Evolutionary conservation across 2,113 vertebrate species (phyloP).

Genomic region (Hydropotes inermis): DNA sequence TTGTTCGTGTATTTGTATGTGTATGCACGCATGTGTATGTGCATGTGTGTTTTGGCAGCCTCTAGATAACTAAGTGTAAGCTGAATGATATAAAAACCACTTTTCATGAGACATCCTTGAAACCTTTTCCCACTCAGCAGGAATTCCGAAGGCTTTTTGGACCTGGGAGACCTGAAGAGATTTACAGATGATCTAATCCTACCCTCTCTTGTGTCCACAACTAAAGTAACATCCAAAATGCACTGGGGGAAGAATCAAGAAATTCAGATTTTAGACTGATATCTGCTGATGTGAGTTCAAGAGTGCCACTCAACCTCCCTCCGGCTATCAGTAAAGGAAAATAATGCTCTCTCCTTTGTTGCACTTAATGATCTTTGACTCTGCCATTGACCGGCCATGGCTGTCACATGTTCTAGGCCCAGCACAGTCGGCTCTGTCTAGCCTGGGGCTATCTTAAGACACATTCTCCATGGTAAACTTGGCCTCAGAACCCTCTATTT

Average conservation of each 20-base stretch:
- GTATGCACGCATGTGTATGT: accelerated
- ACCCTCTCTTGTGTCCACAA: neutral
- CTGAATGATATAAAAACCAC: neutral
- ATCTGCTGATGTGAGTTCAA: neutral
- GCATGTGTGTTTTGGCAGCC: neutral
- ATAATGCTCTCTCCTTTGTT: neutral
- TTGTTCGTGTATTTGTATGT: neutral
- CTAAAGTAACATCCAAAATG: neutral
- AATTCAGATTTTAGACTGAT: neutral
- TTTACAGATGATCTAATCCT: neutral
- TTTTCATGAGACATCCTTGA: neutral
- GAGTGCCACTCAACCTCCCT: neutral
- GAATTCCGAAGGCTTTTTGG: neutral
- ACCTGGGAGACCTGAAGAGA: neutral
- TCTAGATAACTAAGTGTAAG: neutral
- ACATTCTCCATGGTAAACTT: neutral
- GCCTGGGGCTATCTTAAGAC: neutral
- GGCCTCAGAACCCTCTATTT: neutral
- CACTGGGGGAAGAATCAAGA: neutral
- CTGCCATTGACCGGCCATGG: neutral
- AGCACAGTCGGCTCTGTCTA: neutral
- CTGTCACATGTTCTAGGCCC: neutral
- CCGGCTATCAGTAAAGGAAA: neutral
- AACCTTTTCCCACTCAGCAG: neutral
- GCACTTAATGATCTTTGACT: neutral